These are phyloP conservation scores for Margarornis squamiger DNA, from an alignment of 2,797 vertebrate species.

Conservation along the genomic window DNA sequence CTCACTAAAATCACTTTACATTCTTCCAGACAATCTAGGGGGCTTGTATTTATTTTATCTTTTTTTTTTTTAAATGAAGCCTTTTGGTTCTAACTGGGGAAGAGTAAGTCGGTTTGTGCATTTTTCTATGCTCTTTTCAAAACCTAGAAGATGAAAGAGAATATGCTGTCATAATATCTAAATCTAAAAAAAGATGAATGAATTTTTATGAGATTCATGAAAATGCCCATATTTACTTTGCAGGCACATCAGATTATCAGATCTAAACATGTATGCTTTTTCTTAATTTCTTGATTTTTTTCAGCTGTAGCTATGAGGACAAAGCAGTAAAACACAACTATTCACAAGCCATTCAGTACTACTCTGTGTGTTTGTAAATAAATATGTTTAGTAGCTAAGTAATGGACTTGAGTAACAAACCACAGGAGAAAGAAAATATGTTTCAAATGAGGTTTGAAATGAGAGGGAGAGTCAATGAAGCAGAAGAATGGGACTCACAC, in stretches of 20 bases:
- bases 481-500: not conserved
- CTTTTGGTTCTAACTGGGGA: not conserved
- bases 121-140: not conserved
- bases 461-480: not conserved
- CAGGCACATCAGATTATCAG: not conserved
- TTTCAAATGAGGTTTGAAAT: conserved; percentile 16
- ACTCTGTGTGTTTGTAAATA: not conserved
- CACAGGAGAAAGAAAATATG: not conserved
- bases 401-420: not conserved
- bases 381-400: not conserved
- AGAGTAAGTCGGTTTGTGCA: not conserved
- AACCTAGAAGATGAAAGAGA: not conserved
- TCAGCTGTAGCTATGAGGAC: not conserved
- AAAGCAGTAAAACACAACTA: not conserved
- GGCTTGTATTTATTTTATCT: not conserved
- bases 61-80: not conserved
- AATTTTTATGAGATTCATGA: not conserved
- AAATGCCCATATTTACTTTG: not conserved
- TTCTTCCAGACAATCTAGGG: not conserved
- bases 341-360: not conserved
- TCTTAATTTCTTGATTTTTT: not conserved
- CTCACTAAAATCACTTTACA: not conserved
- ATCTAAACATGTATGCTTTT: not conserved
- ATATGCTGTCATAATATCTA: not conserved
- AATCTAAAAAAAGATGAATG: not conserved